A percentile compares a stretch with the other conserved stretches of the same genome.
These are phyloP conservation scores for Aethina tumida DNA, from an alignment of 1,140 invertebrate species.

Conservation along the genomic window DNA sequence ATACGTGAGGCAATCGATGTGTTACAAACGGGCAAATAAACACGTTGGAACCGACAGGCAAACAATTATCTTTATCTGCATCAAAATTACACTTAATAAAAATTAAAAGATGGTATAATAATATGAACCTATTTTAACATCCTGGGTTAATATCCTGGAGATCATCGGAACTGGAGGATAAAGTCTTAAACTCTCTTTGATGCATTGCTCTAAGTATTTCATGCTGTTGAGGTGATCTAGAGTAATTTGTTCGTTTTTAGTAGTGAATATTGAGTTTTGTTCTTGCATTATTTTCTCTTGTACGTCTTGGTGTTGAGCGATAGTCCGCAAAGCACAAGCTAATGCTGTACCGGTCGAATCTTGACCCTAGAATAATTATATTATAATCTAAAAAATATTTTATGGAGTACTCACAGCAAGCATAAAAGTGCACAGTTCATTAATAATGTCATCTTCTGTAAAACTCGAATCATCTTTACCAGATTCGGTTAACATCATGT, in stretches of 20 bases:
- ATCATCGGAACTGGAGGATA: conserved; percentile 61
- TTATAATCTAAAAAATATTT: neutral
- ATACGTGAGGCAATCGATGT: conserved; percentile 55
- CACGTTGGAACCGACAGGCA: conserved; percentile 34
- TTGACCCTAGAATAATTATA: conserved; percentile 48
- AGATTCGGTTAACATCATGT: conserved; percentile 59
- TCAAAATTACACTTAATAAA: neutral
- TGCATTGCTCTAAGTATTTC: conserved; percentile 55
- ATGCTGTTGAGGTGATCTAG: conserved; percentile 46
- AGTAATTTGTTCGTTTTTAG: too few relatives aligned
- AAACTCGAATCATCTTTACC: conserved; percentile 45
- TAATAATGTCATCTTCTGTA: conserved; percentile 56
- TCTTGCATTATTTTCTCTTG: conserved; percentile 52
- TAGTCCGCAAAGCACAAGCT: conserved; percentile 47
- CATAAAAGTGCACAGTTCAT: conserved; percentile 67
- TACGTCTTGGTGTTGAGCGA: conserved; percentile 49
- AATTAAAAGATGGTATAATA: neutral
- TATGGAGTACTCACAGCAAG: conserved; percentile 46
- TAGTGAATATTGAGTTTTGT: conserved; percentile 13
- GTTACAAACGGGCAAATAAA: conserved; percentile 40
- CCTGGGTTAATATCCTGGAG: conserved; percentile 45
- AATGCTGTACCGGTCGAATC: conserved; percentile 59
- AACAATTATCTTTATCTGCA: conserved; percentile 2
- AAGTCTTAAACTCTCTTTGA: conserved; percentile 55
- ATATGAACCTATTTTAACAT: conserved; percentile 38